Percentiles rank a stretch among this genome's conserved stretches.
phyloP scores from a whole-genome alignment of 2,888 invertebrate genomes.

The Hecatera dysodea region DNA sequence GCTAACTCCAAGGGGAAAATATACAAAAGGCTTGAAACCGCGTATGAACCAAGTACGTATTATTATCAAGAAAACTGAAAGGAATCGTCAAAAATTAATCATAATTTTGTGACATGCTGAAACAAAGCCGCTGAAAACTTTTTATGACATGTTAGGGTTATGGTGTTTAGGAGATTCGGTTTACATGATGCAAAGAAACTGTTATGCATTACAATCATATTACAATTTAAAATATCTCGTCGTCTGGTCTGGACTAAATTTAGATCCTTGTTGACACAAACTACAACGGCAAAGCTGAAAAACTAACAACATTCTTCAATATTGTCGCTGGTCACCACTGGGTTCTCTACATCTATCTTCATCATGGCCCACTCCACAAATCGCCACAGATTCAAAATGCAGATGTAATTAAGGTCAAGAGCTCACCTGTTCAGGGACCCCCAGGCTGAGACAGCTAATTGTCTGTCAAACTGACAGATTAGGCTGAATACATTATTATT shows the following conservation, averaged over 20 bases:
- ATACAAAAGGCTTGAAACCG: no score
- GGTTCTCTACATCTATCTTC: background rate
- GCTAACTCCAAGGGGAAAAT: no score
- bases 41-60: no score
- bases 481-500: constrained; percentile 56
- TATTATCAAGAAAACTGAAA: no score
- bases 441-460: constrained; percentile 57
- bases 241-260: background rate
- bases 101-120: background rate
- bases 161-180: background rate
- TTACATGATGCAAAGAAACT: background rate
- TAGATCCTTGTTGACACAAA: no score
- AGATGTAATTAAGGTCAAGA: constrained; percentile 65
- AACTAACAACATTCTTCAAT: no score
- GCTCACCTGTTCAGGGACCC: constrained; percentile 63
- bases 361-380: constrained; percentile 15
- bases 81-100: background rate
- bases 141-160: background rate
- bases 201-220: background rate
- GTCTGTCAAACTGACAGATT: constrained; percentile 66
- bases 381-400: constrained; percentile 56
- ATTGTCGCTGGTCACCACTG: no score
- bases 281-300: background rate
- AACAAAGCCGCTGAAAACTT: background rate
- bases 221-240: background rate